phyloP scores from a whole-genome alignment of 1,140 invertebrate species.

The Lasioglossum baleicum region DNA sequence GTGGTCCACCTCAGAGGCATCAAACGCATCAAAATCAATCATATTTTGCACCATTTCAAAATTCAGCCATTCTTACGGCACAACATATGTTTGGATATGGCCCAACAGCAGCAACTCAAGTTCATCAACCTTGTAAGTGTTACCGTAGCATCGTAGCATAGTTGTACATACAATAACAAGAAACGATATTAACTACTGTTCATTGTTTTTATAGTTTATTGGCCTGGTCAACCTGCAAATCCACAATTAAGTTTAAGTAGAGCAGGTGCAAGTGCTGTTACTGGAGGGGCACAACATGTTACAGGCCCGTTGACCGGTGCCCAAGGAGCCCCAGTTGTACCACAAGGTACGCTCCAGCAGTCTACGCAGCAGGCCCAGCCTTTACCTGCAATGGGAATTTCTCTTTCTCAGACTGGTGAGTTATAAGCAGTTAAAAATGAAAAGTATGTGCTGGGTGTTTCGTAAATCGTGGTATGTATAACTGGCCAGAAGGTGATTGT shows the following conservation, averaged over 20 bases:
- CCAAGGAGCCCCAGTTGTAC: slow-evolving; percentile 72
- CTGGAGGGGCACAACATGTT: slow-evolving; percentile 71
- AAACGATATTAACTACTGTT: not conserved
- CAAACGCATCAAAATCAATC: slow-evolving; percentile 69
- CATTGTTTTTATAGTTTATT: slow-evolving; percentile 44
- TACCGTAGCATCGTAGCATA: not conserved
- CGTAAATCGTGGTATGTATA: too few species aligned
- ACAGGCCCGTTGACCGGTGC: slow-evolving; percentile 68
- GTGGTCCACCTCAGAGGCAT: slow-evolving; percentile 68
- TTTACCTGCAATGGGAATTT: slow-evolving; percentile 69
- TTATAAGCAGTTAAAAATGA: not conserved
- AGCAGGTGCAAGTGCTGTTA: slow-evolving; percentile 68
- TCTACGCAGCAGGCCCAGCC: slow-evolving; percentile 69
- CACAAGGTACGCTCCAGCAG: slow-evolving; percentile 73
- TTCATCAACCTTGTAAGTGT: slow-evolving; percentile 68
- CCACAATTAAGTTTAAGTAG: slow-evolving; percentile 68
- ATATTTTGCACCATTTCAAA: slow-evolving; percentile 63
- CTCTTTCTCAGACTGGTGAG: slow-evolving; percentile 68
- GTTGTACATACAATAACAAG: not conserved
- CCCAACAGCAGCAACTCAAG: slow-evolving; percentile 49
- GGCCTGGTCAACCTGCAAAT: slow-evolving; percentile 35
- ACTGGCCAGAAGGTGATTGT: too few species aligned
- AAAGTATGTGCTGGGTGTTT: too few species aligned
- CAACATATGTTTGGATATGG: slow-evolving; percentile 63
- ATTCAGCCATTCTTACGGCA: slow-evolving; percentile 52